Evolutionary conservation across 2,797 vertebrate genomes (phyloP).

Genomic region (Catostomus latipinnis): DNA sequence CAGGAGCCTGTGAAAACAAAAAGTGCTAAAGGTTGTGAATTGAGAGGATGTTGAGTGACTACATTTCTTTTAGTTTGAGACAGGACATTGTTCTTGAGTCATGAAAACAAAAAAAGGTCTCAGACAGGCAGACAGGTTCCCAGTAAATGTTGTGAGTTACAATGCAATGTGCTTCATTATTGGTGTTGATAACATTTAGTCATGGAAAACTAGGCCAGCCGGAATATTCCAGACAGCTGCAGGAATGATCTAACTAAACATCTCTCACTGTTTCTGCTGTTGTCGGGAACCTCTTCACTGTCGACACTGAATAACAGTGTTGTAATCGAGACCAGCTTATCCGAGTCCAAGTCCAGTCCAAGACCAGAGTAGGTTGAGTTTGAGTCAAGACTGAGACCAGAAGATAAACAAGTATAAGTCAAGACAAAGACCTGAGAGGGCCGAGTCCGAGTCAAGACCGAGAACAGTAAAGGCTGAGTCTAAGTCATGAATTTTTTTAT

Average conservation of each 20-base stretch:
- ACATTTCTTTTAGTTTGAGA: constrained; percentile 37
- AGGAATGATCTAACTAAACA: constrained; percentile 38
- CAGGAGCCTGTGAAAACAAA: constrained; percentile 18
- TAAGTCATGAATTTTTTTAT: no score
- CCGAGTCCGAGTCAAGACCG: no score
- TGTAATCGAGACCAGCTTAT: no score
- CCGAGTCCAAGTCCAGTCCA: no score
- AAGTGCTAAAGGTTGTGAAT: constrained; percentile 35
- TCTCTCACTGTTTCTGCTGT: constrained; percentile 32
- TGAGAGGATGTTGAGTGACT: constrained; percentile 13
- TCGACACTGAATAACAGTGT: constrained; percentile 4
- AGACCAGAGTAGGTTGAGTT: no score
- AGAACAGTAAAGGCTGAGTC: no score
- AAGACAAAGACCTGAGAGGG: no score
- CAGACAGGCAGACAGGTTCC: not conserved
- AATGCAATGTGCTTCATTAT: constrained; percentile 18
- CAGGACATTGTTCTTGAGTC: constrained; percentile 33
- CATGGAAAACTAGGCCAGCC: constrained; percentile 51
- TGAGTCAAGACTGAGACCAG: no score
- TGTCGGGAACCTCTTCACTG: constrained; percentile 43
- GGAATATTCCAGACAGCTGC: constrained; percentile 52
- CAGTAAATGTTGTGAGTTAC: constrained; percentile 7
- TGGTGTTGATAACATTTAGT: constrained; percentile 36
- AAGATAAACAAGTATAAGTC: no score
- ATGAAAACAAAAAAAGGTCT: constrained; percentile 12